Conservation (phyloP, 2,113 vertebrate genomes). For the Pogona vitticeps region DNA sequence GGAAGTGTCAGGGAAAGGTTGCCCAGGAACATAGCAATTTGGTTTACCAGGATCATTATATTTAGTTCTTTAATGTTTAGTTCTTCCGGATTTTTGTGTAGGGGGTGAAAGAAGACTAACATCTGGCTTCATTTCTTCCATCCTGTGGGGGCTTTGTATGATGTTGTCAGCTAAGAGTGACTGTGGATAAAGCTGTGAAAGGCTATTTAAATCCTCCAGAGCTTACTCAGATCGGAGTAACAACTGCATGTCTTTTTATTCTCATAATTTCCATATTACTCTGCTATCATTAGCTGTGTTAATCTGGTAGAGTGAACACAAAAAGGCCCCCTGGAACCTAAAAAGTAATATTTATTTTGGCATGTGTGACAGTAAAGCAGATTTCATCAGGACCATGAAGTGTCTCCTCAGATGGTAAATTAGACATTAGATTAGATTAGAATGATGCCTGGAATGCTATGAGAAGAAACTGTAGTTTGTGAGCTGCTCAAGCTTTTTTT, state of each 20-base stretch:
- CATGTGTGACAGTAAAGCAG: too few relatives aligned
- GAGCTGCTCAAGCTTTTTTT: too few relatives aligned
- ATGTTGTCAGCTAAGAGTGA: slow-evolving; percentile 59
- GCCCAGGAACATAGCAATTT: slow-evolving; percentile 73
- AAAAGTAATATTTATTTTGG: background rate
- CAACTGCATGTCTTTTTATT: background rate
- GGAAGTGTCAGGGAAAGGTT: slow-evolving; percentile 64
- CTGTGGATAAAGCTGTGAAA: slow-evolving; percentile 53
- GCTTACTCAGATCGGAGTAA: background rate
- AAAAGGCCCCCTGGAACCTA: background rate
- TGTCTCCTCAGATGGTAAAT: background rate
- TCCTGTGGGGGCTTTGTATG: slow-evolving; percentile 36
- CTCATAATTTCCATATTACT: background rate
- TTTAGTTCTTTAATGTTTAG: slow-evolving; percentile 72
- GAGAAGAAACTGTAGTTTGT: too few relatives aligned
- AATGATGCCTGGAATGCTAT: background rate
- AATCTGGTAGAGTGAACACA: background rate
- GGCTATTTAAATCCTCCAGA: slow-evolving; percentile 41
- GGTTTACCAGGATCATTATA: slow-evolving; percentile 74
- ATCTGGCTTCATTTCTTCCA: slow-evolving; percentile 61
- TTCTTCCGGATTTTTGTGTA: slow-evolving; percentile 63
- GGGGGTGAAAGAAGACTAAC: slow-evolving; percentile 68
- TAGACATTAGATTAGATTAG: background rate
- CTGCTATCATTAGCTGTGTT: background rate
- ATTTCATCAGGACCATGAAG: background rate